Conservation (phyloP, 2,888 invertebrate species). For the Cephus sareptanus region DNA sequence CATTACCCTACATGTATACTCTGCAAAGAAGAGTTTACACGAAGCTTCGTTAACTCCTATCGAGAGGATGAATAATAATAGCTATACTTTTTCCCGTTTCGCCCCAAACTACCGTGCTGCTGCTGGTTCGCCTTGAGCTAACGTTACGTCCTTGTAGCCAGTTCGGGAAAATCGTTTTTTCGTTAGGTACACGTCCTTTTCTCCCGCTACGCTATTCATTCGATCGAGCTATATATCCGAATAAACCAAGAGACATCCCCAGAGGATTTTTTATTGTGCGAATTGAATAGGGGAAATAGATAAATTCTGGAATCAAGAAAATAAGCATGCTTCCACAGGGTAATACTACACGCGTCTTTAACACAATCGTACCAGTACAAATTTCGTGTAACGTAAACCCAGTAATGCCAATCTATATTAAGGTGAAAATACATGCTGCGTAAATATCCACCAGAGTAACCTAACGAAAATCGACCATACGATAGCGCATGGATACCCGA, state of each 20-base stretch:
- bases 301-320: not conserved
- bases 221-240: not conserved
- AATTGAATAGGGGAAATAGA: not conserved
- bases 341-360: not conserved
- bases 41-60: not conserved
- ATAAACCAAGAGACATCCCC: not conserved
- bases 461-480: not conserved
- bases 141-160: not conserved
- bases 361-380: not conserved
- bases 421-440: not conserved
- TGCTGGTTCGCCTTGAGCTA: not conserved
- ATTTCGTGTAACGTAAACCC: not conserved
- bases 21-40: not conserved
- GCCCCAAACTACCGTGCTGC: not conserved
- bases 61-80: not conserved
- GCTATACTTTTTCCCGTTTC: not conserved
- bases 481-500: not conserved
- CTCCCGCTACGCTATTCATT: not conserved
- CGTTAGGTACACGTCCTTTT: not conserved
- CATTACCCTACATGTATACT: not conserved
- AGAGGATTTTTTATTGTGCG: not conserved
- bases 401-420: not conserved
- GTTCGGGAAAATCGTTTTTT: not conserved
- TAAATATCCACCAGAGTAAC: not conserved
- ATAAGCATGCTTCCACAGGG: not conserved